Evolutionary conservation across 2,888 invertebrate genomes (phyloP).

Genomic region (Rotaria sp.): DNA sequence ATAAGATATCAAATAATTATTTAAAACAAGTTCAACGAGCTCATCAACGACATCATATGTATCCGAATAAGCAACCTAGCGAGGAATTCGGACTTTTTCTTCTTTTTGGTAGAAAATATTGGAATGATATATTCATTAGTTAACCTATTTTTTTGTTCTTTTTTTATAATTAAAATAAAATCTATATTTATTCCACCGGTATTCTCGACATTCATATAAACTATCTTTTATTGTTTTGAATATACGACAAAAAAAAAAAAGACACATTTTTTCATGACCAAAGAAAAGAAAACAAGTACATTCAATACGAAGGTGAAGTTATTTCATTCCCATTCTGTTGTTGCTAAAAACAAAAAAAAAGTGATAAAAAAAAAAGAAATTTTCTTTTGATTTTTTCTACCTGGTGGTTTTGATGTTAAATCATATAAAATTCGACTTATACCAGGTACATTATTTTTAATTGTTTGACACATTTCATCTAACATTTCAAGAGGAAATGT

Average conservation of each 20-base stretch:
- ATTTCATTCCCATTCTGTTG: no score
- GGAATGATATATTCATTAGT: background rate
- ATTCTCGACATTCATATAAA: background rate
- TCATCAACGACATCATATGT: background rate
- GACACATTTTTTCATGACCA: no score
- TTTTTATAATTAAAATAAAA: no score
- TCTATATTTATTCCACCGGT: background rate
- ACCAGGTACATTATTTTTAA: conserved; percentile 66
- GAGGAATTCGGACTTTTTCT: background rate
- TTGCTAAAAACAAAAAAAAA: no score
- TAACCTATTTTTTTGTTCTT: background rate
- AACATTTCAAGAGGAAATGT: conserved; percentile 65
- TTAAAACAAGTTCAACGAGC: background rate
- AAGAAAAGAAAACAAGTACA: no score
- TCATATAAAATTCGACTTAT: conserved; percentile 93
- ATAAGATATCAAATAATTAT: background rate
- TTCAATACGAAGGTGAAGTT: no score
- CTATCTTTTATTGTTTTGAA: background rate
- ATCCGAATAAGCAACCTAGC: background rate
- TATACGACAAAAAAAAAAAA: background rate
- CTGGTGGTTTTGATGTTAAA: conserved; percentile 59
- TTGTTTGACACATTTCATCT: background rate
- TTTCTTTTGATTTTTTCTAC: background rate
- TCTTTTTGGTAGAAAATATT: background rate
- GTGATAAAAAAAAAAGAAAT: no score